phyloP scores from a whole-genome alignment of 1,140 invertebrate species.

The Dendrolimus kikuchii region DNA sequence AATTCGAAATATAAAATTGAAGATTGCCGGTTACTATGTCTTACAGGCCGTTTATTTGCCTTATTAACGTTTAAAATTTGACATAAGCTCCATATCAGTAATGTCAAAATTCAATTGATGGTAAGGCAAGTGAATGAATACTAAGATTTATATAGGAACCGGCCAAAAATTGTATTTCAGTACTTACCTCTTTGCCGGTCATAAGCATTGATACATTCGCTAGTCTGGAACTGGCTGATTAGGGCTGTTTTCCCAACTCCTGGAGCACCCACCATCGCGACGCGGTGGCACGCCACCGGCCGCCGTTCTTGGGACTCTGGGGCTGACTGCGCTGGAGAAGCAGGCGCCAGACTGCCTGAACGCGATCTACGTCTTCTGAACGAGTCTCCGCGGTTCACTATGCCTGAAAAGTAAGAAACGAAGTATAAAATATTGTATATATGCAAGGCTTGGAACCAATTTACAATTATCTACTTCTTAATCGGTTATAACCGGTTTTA shows the following conservation, averaged over 20 bases:
- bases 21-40: no score
- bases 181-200: constrained; percentile 82
- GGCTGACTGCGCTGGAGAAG: constrained; percentile 52
- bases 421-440: not conserved
- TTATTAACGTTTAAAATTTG: no score
- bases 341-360: constrained; percentile 82
- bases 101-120: no score
- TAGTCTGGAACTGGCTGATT: constrained; percentile 94
- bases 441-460: not conserved
- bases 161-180: constrained; percentile 1
- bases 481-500: no score
- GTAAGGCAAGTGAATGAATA: no score
- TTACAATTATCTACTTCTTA: no score
- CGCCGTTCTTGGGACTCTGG: constrained; percentile 47
- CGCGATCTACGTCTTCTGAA: constrained; percentile 85
- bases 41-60: no score
- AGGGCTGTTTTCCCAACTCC: constrained; percentile 94
- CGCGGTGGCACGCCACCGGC: constrained; percentile 77
- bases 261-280: constrained; percentile 87
- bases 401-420: constrained; percentile 74
- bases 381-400: constrained; percentile 92
- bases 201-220: constrained; percentile 94
- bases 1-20: no score
- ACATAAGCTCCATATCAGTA: no score
- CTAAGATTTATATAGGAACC: not conserved